Evolutionary conservation across 2,113 vertebrate species (phyloP), one percentile per base, ranked within the genome.

Genomic region (Dromas ardeola): DNA sequence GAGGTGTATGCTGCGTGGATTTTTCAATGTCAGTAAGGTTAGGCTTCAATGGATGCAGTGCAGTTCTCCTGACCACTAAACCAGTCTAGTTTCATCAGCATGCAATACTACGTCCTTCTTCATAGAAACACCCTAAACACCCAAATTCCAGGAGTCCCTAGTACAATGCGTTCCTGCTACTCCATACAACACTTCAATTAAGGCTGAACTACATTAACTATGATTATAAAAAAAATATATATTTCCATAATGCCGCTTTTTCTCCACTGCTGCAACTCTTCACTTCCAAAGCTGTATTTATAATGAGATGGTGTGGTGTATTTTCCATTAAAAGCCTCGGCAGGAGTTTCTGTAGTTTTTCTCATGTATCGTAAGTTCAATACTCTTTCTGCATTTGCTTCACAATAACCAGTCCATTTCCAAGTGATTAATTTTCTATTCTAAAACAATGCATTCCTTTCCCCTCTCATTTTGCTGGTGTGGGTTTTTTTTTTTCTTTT

Each of bases 401-500:
- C 94, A 97, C 96, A 97, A 97, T 93, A 97, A 96, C 91, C 82
- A 95, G 94, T 95, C 94, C 84, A 96, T 93, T 97, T 97, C 95
- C 97, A 96, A 97, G 93, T 97, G 96, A 98, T 97, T 97, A 97
- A 98, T 97, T 98, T 98, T 97, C 97, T 97, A 88, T 97, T 98
- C 86, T 96, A 97, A 97, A 98, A 92, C 93, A 96, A 93, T 97
- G 94, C 93, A 93, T 91, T 95, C 92, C 89, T 96, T 95, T 95
- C 61, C 62, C 81, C 88, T 95, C 96, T 93, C 67, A 81, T 91
- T 96, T 97, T 90, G 78, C 67, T 88, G 66, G 67, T 91, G 65
- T 45, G 55, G 6, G 9, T 16, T 30, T 73, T 70, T 79, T 79
- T 43, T 81, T 53, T 4, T 26, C 45, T 79, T 92, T 91, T 74